These are phyloP conservation scores for Brenthis hecate DNA, from an alignment of 2,888 invertebrate genomes.

Conservation along the genomic window DNA sequence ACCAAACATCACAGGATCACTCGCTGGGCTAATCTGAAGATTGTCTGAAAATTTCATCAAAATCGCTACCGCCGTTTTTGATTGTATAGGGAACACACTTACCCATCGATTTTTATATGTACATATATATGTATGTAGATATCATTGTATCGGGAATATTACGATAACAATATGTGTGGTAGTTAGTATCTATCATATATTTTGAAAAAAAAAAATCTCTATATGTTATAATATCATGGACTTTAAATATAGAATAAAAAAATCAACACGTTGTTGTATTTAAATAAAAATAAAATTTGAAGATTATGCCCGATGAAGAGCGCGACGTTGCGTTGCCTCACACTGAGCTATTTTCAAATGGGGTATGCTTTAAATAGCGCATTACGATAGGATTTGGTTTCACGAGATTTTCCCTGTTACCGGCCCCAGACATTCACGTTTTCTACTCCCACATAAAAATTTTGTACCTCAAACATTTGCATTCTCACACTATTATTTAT, in stretches of 20 bases:
- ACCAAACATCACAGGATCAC: too few species aligned
- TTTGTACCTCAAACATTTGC: constrained; percentile 63
- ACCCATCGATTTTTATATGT: too few species aligned
- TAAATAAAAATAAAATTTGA: constrained; percentile 76
- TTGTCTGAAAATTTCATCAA: too few species aligned
- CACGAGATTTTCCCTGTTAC: constrained; percentile 79
- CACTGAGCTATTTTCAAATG: constrained; percentile 78
- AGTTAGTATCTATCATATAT: too few species aligned
- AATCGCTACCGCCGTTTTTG: too few species aligned
- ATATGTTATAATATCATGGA: neutral
- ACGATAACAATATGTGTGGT: too few species aligned
- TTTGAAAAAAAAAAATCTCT: neutral
- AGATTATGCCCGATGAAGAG: constrained; percentile 77
- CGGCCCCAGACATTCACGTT: constrained; percentile 64
- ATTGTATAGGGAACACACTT: too few species aligned
- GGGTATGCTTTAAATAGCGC: constrained; percentile 82
- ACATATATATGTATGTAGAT: too few species aligned
- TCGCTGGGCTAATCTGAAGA: too few species aligned
- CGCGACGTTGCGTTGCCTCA: constrained; percentile 79
- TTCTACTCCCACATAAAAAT: constrained; percentile 67
- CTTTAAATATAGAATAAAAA: neutral
- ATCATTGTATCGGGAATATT: too few species aligned
- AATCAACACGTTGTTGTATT: constrained; percentile 59
- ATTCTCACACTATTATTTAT: constrained; percentile 44
- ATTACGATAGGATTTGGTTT: constrained; percentile 82